Evolutionary conservation across 1,140 invertebrate species (phyloP).

Genomic region (Halesus radiatus): DNA sequence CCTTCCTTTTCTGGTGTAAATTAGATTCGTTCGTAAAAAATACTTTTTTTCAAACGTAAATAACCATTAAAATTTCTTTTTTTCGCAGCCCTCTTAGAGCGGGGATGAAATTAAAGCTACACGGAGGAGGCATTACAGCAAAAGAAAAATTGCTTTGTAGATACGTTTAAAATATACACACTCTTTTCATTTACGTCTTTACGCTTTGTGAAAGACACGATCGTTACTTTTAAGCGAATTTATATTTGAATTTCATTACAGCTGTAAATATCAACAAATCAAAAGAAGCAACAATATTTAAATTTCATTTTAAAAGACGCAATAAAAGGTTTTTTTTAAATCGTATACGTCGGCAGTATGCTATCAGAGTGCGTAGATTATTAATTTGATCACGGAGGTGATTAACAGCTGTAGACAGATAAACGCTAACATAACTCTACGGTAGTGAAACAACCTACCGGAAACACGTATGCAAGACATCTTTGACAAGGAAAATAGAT

Average conservation of each 20-base stretch:
- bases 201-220: background rate
- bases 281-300: background rate
- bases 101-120: conserved; percentile 56
- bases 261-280: conserved; percentile 4
- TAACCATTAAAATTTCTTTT: conserved; percentile 57
- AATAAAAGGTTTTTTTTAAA: no score
- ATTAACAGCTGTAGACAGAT: no score
- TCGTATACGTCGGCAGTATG: no score
- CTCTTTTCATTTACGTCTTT: conserved; percentile 19
- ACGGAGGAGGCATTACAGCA: conserved; percentile 29
- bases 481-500: conserved; percentile 23
- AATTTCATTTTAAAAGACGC: no score
- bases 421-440: no score
- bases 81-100: conserved; percentile 48
- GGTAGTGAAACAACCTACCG: background rate
- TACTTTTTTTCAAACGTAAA: conserved; percentile 58
- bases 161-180: conserved; percentile 33
- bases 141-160: conserved; percentile 55
- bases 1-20: conserved; percentile 57
- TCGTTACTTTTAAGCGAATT: conserved; percentile 25
- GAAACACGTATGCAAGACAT: background rate
- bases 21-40: conserved; percentile 58
- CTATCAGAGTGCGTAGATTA: no score
- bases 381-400: no score
- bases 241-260: conserved; percentile 14